Evolutionary conservation across 2,113 vertebrate species (phyloP).

Genomic region (Vicugna pacos): DNA sequence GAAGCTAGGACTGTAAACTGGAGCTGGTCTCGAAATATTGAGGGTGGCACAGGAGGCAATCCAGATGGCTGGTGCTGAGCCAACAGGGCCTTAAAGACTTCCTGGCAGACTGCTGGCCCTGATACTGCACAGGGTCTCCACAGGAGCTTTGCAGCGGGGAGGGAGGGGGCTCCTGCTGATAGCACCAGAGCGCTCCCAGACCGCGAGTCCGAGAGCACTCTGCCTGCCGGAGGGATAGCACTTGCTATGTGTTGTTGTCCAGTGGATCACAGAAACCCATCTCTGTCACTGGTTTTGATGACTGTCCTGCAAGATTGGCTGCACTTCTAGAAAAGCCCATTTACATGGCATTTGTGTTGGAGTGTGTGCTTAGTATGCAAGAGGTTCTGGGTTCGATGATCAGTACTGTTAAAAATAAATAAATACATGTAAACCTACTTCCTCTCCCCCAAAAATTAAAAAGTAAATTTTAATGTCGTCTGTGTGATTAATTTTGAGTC

Average conservation of each 20-base stretch:
- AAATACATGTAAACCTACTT: too few species aligned
- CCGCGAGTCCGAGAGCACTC: background rate
- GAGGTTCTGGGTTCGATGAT: too few species aligned
- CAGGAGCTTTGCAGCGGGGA: background rate
- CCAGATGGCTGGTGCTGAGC: background rate
- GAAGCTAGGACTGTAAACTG: background rate
- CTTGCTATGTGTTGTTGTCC: background rate
- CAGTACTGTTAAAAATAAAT: too few species aligned
- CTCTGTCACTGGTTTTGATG: background rate
- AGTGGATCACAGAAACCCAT: background rate
- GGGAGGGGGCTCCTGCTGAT: background rate
- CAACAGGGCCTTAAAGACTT: background rate
- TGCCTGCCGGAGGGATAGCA: background rate
- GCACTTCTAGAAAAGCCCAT: background rate
- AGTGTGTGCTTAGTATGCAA: too few species aligned
- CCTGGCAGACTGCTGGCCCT: background rate
- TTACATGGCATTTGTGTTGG: background rate
- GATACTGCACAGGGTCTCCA: background rate
- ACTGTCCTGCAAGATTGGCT: background rate
- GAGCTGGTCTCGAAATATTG: constrained; percentile 20
- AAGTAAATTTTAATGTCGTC: background rate
- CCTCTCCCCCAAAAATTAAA: too few species aligned
- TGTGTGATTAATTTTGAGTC: constrained; percentile 8
- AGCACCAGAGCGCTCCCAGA: background rate
- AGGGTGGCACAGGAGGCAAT: background rate